phyloP scores from a whole-genome alignment of 2,797 vertebrate genomes.

The Morelia viridis region DNA sequence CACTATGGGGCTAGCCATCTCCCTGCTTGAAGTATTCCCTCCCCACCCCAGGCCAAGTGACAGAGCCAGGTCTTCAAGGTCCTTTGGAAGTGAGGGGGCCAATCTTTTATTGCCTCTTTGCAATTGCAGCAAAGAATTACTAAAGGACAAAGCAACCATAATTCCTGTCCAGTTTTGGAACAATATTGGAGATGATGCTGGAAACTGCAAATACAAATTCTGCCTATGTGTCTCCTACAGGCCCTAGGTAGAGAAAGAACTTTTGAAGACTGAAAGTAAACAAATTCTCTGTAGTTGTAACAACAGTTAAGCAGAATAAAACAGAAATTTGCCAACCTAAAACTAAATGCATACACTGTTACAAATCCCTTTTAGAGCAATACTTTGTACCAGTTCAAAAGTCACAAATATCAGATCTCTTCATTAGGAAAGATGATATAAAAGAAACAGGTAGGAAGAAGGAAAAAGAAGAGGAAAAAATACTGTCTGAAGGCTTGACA shows the following conservation, averaged over 20 bases:
- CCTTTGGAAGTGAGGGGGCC: too few species aligned
- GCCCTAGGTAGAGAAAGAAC: background rate
- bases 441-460: background rate
- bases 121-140: background rate
- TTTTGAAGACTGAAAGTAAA: background rate
- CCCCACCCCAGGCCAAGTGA: too few species aligned
- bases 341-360: background rate
- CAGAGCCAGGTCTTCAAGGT: too few species aligned
- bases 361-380: background rate
- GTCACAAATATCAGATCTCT: background rate
- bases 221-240: background rate
- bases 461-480: background rate
- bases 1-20: too few species aligned
- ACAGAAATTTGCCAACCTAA: background rate
- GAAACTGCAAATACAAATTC: background rate
- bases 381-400: background rate
- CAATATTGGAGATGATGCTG: background rate
- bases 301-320: background rate
- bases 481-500: background rate
- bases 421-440: background rate
- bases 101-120: background rate
- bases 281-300: background rate
- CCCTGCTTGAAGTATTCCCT: too few species aligned
- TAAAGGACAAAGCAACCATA: background rate
- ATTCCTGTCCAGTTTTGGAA: background rate